Base-by-base conservation (phyloP, 2,797 vertebrate species). In the Allobates femoralis region DNA sequence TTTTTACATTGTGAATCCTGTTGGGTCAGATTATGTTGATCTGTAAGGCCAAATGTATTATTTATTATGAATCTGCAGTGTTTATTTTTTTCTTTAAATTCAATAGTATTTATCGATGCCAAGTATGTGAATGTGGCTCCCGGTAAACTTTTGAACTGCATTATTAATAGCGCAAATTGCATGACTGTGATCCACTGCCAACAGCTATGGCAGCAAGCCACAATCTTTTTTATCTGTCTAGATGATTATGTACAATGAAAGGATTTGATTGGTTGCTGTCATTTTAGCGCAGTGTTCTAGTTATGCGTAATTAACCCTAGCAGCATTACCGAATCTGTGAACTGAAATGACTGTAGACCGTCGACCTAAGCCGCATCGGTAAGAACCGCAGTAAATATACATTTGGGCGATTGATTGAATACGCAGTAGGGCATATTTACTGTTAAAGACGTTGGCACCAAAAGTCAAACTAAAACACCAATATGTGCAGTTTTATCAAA, bases 91-190 rank as follows among this genome's bases (percentile, higher is more conserved):
- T 8, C 34, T 69, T 7, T 41, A 69, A 69, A 69, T 69, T 23
- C 8, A 74, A 26, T 74, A 26, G 4, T 74, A 46, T 41, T 50
- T 3, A n/a, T 41, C 15, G 34, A 74, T 14, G 69, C 34, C 23
- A 46, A 74, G 26, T 26, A 74, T 74, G 15, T 46, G 23, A 50
- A n/a, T 46, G 12, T 50, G 37, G 23, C 41, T 74, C 23, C 26
- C 46, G 37, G 69, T 74, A 74, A 77, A 56, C 75, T 77, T 77
- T 32, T 56, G 69, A 74, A 74, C 41, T 74, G 37, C 41, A 74
- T 46, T 74, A 50, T 26, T 74, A 74, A 74, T 74, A 74, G 41
- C 69, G 16, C 23, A 74, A 74, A 74, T 46, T 74, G 41, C 37
- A 74, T 74, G 69, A 74, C 41, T 74, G 26, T 50, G 69, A 74